Evolutionary conservation across 2,797 vertebrate species (phyloP), one percentile per base, ranked within the genome.

Genomic region (Orientallactaga sibirica): DNA sequence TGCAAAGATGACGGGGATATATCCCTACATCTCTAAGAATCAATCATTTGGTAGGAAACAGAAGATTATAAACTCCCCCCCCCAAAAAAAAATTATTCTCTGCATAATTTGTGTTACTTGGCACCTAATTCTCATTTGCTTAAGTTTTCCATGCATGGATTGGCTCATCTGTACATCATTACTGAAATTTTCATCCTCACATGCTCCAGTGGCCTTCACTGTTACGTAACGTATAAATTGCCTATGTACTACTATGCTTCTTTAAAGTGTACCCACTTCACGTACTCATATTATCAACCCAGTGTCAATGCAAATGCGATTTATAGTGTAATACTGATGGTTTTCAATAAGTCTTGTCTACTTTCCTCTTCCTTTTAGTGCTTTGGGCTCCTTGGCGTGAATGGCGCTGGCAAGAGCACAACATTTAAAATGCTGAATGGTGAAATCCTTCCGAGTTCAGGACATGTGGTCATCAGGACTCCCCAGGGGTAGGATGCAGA

Each of bases 371-470:
- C 18, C 68, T 7, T 14, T 3, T 84, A 98, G 98, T 98, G 98
- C 88, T 98, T 98, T 93, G 98, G 98, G 75, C 97, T 98, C 55
- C 93, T 98, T 19, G 98, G 98, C 64, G 94, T 94, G 80, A 98
- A 98, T 2, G 98, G 98, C 79, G 98, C 98, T 73, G 98, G 98
- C 22, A 98, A 98, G 97, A 98, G 96, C 73, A 98, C 98, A 29
- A 97, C 97, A 4, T 98, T 98, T 96, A 97, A 96, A 92, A 98
- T 98, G 96, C 86, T 98, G 94, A 98, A 88, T 22, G 98, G 98
- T 68, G 98, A 98, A 76, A 43, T 95, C 70, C 37, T 55, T 66
- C 97, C 97, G 11, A 98, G 97, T 11, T 94, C 96, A 3, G 98
- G 98, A 58, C 88, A 87, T 2, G 96, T 96, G 1, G 55, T 97